These are phyloP conservation scores for Scolopax rusticola DNA, from an alignment of 2,797 vertebrate genomes.

Conservation along the genomic window DNA sequence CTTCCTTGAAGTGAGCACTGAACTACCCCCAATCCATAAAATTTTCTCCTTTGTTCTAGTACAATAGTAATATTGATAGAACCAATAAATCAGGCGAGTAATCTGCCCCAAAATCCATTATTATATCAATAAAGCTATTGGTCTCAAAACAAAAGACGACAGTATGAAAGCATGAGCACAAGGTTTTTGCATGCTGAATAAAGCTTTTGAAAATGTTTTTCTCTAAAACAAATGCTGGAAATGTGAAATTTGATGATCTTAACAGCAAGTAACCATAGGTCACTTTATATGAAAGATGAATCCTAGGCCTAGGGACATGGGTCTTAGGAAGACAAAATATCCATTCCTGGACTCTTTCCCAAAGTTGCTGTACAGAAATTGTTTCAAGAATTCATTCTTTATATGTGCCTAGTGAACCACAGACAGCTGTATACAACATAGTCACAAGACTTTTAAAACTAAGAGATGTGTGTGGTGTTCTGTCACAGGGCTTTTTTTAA, in stretches of 20 bases:
- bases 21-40: background rate
- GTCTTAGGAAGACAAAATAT: background rate
- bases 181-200: background rate
- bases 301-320: background rate
- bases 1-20: background rate
- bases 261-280: background rate
- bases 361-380: background rate
- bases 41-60: background rate
- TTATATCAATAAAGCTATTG: background rate
- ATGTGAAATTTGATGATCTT: conserved; percentile 2
- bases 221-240: background rate
- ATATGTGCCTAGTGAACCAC: background rate
- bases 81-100: conserved; percentile 10
- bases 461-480: background rate
- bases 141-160: background rate
- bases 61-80: background rate
- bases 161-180: background rate
- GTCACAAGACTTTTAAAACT: background rate
- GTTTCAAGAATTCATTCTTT: background rate
- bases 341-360: background rate
- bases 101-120: background rate
- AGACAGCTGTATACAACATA: background rate
- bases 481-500: background rate
- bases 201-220: background rate
- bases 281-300: background rate